Base-by-base conservation (phyloP, 1,140 invertebrate genomes). In the Caerostris extrusa region DNA sequence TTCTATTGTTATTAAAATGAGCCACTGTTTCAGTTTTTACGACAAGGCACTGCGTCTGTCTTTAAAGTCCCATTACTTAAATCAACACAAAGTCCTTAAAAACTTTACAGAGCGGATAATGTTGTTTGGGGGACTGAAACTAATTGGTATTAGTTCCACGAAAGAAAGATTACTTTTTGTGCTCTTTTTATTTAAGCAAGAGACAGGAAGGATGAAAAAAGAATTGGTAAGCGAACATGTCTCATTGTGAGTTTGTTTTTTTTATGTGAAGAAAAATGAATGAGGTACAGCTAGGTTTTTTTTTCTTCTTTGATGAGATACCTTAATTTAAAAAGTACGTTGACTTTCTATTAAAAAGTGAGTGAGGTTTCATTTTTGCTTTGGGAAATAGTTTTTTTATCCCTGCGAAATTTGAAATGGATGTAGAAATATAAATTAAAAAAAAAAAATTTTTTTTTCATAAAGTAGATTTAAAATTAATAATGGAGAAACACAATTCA, bases 31-130 rank as follows among this genome's bases (percentile, higher is more conserved):
- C 34, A 34, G 34, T 0, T 34, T 34, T 64, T 12, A 69, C 2
- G n/a, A 69, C 7, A 69, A 4, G 19, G 0, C 67, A 17, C 0
- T 34, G 34, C 0, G 5, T 67, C 64, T 67, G 61, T 14, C 61
- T 71, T 71, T 71, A 50, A 71, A 71, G 69, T 71, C 34, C 7
- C 69, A 71, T 64, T 64, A 64, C 61, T 64, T 64, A 64, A 64
- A 64, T 64, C 61, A 64, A 64, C 61, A 64, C 61, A 64, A 14
- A 64, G 14, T 10, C 61, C 10, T 64, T 64, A 64, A 64, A 10
- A 64, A 64, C 14, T 64, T 64, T 17, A 17, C 7, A 17, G 17
- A 12, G 17, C 34, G 34, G 34, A 34, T 1, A 1, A 34, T 34
- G 2, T 34, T 34, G 34, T 34, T 34, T 34, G 34, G 1, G 3